Percentiles rank a stretch among this genome's conserved stretches.
Conservation (phyloP, 2,113 vertebrate genomes). For the Myodes glareolus region DNA sequence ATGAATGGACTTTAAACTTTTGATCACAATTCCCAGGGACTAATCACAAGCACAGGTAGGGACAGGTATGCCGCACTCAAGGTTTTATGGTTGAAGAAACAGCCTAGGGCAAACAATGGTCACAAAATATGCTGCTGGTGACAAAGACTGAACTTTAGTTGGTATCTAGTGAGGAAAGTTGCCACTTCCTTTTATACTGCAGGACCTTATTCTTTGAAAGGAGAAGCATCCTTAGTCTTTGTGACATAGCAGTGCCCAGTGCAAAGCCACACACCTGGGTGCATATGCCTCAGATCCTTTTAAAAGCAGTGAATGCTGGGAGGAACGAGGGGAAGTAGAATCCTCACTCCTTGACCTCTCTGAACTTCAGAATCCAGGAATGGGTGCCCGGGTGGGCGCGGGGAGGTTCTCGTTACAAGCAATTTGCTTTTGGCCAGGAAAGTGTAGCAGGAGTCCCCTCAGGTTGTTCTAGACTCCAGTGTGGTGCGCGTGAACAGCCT, state of each 20-base stretch:
- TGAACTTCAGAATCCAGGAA: background rate
- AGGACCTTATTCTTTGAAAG: background rate
- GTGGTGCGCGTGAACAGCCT: accelerated
- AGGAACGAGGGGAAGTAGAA: background rate
- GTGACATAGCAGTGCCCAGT: background rate
- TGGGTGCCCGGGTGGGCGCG: too few relatives aligned
- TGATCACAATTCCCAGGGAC: background rate
- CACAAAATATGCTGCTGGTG: background rate
- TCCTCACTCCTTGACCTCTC: background rate
- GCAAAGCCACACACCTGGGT: accelerated
- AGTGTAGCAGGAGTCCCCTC: background rate
- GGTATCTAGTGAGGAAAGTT: background rate
- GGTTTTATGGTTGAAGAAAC: background rate
- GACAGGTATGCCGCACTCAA: background rate
- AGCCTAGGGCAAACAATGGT: background rate
- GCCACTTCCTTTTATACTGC: background rate
- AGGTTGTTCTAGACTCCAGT: background rate
- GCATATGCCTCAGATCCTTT: background rate
- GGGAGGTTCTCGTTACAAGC: background rate
- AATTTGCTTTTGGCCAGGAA: background rate
- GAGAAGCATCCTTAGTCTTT: background rate
- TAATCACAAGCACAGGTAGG: background rate
- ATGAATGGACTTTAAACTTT: background rate
- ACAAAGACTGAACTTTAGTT: background rate
- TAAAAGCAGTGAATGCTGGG: background rate